Base-by-base conservation (phyloP, 2,797 vertebrate genomes). In the Onychomys leucogaster region DNA sequence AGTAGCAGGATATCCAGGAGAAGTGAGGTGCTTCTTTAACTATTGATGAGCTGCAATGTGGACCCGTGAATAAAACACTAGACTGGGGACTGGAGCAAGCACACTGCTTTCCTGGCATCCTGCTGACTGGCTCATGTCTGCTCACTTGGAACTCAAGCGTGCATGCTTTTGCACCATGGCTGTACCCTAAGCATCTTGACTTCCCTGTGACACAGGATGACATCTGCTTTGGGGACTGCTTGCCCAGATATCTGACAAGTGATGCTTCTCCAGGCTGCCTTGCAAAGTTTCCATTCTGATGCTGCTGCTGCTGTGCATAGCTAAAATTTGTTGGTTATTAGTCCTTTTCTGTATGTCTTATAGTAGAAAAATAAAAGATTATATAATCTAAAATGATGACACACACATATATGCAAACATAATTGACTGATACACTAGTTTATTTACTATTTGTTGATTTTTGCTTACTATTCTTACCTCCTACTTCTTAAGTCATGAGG, bases 41-140 rank as follows among this genome's bases (percentile, higher is more conserved):
- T 69, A 94, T 27, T 91, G 65, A 96, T 95, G 80, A 88, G 91
- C n/a, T 77, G 86, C 63, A 49, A 29, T 82, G 86, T 90, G 93
- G 69, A 16, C 43, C 65, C 0, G 43, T 76, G 71, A 95, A 92
- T 93, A 87, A 96, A 96, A 96, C 93, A 92, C 73, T 32, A 94
- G 95, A 3, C 37, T 8, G 23, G 95, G 87, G 90, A 59, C 17
- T 6, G 16, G 57, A n/a, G 71, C 29, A 65, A 61, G 61, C 12
- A 27, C 0, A 3, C 10, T 41, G 27, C 27, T 27, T 78, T 89
- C 82, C 75, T 21, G 61, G 88, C 57, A 10, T 73, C 77, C 46
- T 55, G 75, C 55, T 57, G 41, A 75, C 86, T 34, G 52, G 21
- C 67, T 27, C 11, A 1, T 0, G 29, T 80, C 83, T 55, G 41